Evolutionary conservation across 2,113 vertebrate genomes (phyloP), one percentile per base, ranked within the genome.

Genomic region (Turnix velox): DNA sequence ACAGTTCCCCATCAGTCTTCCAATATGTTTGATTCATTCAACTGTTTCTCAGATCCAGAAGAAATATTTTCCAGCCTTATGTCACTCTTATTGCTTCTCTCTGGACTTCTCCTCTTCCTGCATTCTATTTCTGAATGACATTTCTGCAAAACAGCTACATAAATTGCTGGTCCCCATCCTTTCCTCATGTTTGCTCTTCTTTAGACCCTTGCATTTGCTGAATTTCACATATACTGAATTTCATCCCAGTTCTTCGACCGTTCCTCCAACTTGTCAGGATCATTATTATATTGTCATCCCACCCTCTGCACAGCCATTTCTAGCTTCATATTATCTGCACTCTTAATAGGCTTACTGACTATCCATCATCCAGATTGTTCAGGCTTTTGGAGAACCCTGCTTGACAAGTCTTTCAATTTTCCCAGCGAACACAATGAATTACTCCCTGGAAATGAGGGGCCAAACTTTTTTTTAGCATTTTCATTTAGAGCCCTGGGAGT

Each of bases 391-490:
- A 93, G 65, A 88, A 20, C 2, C 0, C 72, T 87, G 24, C 51
- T 74, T 51, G 46, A 78, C 37, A 81, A 81, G 15, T 49, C 66
- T 68, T 82, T 82, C 61, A 51, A 20, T 82, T 91, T 93, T 89
- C 52, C 52, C 81, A 65, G 31, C 30, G 52, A 82, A 75, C 57
- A 27, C 57, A 52, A 73, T 40, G 5, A 92, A 90, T 76, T 80
- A 33, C n/a, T 45, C 51, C 58, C 48, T 81, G 46, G 28, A 87
- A 87, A 91, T 61, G 13, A 72, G 65, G 55, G 75, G 43, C 27
- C 52, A 78, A 93, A 78, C 7, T 62, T 49, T 87, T 92, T 92
- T 86, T 87, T 84, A 94, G 35, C 12, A 49, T 88, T 83, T 90
- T 90, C 42, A 84, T 90, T 86, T 84, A 86, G 12, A 74, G 12